A percentile compares a stretch with the other conserved stretches of the same genome.
Conservation (phyloP, 2,888 invertebrate species). For the Priocnemis perturbator region DNA sequence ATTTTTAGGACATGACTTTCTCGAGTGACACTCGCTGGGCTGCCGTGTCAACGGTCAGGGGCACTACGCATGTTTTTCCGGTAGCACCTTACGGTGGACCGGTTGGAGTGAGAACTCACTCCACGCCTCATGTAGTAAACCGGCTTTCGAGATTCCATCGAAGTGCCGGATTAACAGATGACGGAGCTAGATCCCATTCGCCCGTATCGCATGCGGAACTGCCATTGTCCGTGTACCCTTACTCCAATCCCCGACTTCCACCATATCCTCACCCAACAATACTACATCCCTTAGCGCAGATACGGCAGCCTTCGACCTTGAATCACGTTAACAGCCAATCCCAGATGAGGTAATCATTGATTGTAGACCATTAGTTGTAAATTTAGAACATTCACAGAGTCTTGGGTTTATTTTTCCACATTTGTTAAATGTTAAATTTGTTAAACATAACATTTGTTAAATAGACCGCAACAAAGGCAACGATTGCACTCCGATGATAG, state of each 20-base stretch:
- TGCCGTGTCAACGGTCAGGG: conserved; percentile 95
- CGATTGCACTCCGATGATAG: conserved; percentile 84
- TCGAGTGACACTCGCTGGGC: conserved; percentile 97
- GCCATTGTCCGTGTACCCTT: conserved; percentile 78
- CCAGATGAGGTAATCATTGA: conserved; percentile 63
- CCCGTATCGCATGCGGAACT: conserved; percentile 78
- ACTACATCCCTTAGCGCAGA: conserved; percentile 88
- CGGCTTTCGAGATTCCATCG: conserved; percentile 95
- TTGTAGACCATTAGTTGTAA: background rate
- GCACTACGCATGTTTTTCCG: conserved; percentile 98
- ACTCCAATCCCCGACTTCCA: conserved; percentile 92
- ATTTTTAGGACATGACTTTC: conserved; percentile 88
- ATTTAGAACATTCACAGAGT: background rate
- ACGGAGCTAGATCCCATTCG: conserved; percentile 84
- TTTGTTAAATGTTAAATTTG: too few species aligned
- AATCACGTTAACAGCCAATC: conserved; percentile 67
- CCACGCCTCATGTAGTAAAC: conserved; percentile 95
- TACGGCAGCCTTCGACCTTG: conserved; percentile 81
- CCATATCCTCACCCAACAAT: conserved; percentile 92
- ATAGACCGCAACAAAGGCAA: conserved; percentile 74
- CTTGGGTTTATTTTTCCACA: background rate
- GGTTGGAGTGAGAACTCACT: conserved; percentile 94
- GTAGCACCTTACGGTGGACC: conserved; percentile 97
- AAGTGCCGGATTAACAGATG: conserved; percentile 91
- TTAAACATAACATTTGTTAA: too few species aligned